Evolutionary conservation across 2,888 invertebrate species (phyloP).

Genomic region (Adelognathus sp.): DNA sequence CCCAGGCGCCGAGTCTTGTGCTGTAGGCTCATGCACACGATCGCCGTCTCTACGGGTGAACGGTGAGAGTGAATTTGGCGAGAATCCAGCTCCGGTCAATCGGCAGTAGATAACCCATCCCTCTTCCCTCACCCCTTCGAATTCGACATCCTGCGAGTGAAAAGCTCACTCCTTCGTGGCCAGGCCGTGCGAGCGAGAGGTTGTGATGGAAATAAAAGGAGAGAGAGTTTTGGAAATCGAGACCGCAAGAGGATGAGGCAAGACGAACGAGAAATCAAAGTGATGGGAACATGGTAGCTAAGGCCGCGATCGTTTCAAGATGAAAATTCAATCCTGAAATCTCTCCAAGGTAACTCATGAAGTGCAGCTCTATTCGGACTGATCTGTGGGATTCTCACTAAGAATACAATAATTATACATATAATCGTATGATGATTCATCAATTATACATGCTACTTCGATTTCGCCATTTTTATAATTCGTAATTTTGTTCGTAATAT

Average conservation of each 20-base stretch:
- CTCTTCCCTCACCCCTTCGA: not conserved
- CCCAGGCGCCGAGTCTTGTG: slow-evolving; percentile 12
- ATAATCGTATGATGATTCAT: too few species aligned
- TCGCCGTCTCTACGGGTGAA: slow-evolving; percentile 44
- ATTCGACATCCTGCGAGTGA: slow-evolving; percentile 58
- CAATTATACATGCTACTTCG: too few species aligned
- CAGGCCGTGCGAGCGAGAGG: slow-evolving; percentile 12
- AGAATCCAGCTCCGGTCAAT: slow-evolving; percentile 72
- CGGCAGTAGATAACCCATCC: slow-evolving; percentile 71
- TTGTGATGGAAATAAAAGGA: slow-evolving; percentile 4
- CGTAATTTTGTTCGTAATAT: too few species aligned
- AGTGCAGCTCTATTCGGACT: not conserved
- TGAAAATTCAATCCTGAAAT: slow-evolving; percentile 27
- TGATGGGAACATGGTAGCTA: slow-evolving; percentile 1
- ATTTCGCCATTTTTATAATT: too few species aligned
- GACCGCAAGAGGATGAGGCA: slow-evolving; percentile 3
- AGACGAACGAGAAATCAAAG: slow-evolving; percentile 17
- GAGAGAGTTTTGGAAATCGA: slow-evolving; percentile 18
- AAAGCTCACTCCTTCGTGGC: slow-evolving; percentile 55
- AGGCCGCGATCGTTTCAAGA: slow-evolving; percentile 22
- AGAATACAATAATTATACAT: too few species aligned
- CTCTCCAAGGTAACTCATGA: not conserved
- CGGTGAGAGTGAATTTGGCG: slow-evolving; percentile 68
- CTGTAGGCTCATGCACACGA: slow-evolving; percentile 45
- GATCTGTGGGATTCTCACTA: not conserved